Percentiles rank a stretch among this genome's conserved stretches.
These are phyloP conservation scores for Ceyx margarethae DNA, from an alignment of 2,113 vertebrate genomes.

Conservation along the genomic window DNA sequence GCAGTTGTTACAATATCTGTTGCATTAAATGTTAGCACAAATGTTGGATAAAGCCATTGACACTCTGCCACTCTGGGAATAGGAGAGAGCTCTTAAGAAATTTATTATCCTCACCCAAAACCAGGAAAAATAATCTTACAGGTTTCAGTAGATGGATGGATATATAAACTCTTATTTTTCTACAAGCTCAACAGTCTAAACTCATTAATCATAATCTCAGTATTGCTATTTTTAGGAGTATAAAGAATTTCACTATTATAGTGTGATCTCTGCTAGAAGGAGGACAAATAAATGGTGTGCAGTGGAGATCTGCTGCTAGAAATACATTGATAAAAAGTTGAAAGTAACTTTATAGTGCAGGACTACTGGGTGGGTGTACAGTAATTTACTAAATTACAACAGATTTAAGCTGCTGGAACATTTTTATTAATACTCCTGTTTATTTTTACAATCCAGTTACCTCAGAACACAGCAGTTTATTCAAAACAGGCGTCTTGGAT, in stretches of 20 bases:
- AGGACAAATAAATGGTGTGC: constrained; percentile 23
- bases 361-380: constrained; percentile 11
- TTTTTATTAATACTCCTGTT: constrained; percentile 59
- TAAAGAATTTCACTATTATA: constrained; percentile 47
- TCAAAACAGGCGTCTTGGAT: constrained; percentile 47
- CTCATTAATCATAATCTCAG: constrained; percentile 57
- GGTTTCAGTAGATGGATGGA: constrained; percentile 43
- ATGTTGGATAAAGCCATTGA: constrained; percentile 2
- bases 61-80: constrained; percentile 5
- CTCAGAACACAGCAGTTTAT: constrained; percentile 42
- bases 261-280: neutral
- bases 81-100: constrained; percentile 9
- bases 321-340: constrained; percentile 20
- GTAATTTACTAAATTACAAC: constrained; percentile 51
- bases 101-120: constrained; percentile 25
- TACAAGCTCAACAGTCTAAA: constrained; percentile 30
- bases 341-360: constrained; percentile 38
- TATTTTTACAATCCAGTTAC: constrained; percentile 53
- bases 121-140: constrained; percentile 51
- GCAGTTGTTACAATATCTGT: neutral
- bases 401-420: constrained; percentile 39
- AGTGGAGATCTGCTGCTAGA: constrained; percentile 5
- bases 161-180: constrained; percentile 36
- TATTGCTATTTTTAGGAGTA: constrained; percentile 27
- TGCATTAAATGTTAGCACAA: constrained; percentile 12